phyloP scores from a whole-genome alignment of 2,113 vertebrate species.

The Podarcis raffonei region DNA sequence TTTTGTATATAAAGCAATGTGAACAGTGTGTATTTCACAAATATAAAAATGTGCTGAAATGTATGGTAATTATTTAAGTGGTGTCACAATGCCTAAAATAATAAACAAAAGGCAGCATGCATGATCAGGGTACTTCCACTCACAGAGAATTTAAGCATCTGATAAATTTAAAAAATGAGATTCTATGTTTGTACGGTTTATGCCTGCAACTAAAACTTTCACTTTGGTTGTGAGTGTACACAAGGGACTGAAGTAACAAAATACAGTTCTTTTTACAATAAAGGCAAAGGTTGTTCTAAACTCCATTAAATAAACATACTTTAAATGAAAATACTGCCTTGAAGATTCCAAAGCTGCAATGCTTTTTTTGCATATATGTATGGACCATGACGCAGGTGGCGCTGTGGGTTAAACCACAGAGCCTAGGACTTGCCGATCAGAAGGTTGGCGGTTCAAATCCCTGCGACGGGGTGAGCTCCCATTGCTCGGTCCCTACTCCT shows the following conservation, averaged over 20 bases:
- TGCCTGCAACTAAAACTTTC: background rate
- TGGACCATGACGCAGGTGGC: background rate
- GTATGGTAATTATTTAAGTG: constrained; percentile 55
- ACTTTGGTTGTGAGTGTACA: background rate
- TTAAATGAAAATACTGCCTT: background rate
- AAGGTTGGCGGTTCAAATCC: no score
- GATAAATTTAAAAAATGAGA: constrained; percentile 7
- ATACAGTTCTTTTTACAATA: background rate
- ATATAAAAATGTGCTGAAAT: constrained; percentile 48
- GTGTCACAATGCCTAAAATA: constrained; percentile 43
- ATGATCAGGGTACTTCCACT: background rate
- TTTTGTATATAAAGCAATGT: constrained; percentile 33
- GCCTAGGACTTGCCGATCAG: no score
- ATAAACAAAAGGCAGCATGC: constrained; percentile 22
- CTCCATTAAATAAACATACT: background rate
- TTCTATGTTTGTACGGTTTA: background rate
- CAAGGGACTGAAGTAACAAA: background rate
- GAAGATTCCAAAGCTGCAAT: background rate
- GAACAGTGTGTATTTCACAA: constrained; percentile 49
- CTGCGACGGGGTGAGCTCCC: no score
- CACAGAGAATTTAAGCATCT: background rate
- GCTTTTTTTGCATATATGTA: background rate
- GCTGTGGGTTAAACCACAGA: no score
- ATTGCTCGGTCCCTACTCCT: no score
- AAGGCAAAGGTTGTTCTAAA: background rate